Conservation (phyloP, 2,888 invertebrate genomes). For the Rutpela maculata region DNA sequence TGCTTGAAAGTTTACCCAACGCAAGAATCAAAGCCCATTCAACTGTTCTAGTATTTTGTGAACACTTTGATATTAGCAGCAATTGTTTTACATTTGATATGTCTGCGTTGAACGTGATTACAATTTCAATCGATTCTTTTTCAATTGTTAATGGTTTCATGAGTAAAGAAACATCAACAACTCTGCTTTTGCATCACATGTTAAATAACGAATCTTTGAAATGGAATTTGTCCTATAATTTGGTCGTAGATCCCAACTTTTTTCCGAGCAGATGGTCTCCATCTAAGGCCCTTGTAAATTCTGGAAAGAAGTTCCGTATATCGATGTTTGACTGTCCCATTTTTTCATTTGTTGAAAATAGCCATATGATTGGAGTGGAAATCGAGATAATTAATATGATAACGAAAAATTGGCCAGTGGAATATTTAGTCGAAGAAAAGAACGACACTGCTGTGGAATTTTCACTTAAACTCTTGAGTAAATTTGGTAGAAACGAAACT, state of each 20-base stretch:
- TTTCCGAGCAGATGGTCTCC: background rate
- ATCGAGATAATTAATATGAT: background rate
- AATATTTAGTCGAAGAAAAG: background rate
- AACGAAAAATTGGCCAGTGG: background rate
- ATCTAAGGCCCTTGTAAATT: background rate
- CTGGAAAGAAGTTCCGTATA: background rate
- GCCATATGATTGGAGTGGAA: background rate
- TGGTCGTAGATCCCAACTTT: background rate
- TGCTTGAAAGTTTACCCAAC: background rate
- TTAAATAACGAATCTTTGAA: background rate
- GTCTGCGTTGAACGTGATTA: background rate
- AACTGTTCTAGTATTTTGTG: background rate
- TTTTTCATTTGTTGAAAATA: background rate
- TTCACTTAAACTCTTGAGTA: background rate
- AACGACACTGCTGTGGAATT: background rate
- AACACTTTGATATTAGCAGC: background rate
- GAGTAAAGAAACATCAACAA: background rate
- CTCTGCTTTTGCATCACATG: background rate
- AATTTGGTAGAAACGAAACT: background rate
- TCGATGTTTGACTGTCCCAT: background rate
- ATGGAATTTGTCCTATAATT: background rate
- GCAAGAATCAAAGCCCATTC: background rate
- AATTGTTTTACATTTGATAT: background rate
- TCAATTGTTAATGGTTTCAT: background rate
- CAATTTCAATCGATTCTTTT: background rate